Evolutionary conservation across 2,888 invertebrate species (phyloP).

Genomic region (Drosophila picticornis): DNA sequence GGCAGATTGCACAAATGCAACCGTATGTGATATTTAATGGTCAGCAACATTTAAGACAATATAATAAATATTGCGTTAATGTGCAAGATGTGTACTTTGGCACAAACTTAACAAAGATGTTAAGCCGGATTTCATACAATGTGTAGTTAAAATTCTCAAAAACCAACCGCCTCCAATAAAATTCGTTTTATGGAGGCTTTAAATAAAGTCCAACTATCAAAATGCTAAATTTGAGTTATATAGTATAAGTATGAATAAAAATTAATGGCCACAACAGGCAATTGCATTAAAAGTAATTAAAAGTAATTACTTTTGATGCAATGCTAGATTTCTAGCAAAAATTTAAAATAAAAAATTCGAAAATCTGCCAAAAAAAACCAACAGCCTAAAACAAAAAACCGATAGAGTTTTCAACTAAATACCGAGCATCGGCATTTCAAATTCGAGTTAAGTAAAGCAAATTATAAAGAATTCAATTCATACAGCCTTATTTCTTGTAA

Average conservation of each 20-base stretch:
- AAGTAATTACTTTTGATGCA: neutral
- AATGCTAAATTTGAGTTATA: neutral
- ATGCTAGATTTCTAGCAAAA: neutral
- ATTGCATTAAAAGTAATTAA: too few species aligned
- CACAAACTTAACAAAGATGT: neutral
- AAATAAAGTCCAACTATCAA: neutral
- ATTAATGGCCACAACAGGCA: constrained; percentile 2
- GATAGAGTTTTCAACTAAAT: neutral
- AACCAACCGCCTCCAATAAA: neutral
- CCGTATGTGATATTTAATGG: constrained; percentile 31
- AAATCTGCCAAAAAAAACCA: neutral
- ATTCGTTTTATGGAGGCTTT: neutral
- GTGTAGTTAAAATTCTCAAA: neutral
- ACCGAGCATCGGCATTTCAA: neutral
- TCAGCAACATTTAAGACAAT: constrained; percentile 18
- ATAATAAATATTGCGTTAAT: neutral
- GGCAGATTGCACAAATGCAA: constrained; percentile 45
- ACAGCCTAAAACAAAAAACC: neutral
- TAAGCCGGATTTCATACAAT: neutral
- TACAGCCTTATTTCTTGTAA: neutral
- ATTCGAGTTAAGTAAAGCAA: neutral
- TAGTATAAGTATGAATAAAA: neutral
- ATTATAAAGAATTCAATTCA: neutral
- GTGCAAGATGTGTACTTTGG: neutral
- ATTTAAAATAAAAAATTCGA: too few species aligned